Base-by-base conservation (phyloP, 1,140 invertebrate genomes). In the Pseudomyrmex gracilis region DNA sequence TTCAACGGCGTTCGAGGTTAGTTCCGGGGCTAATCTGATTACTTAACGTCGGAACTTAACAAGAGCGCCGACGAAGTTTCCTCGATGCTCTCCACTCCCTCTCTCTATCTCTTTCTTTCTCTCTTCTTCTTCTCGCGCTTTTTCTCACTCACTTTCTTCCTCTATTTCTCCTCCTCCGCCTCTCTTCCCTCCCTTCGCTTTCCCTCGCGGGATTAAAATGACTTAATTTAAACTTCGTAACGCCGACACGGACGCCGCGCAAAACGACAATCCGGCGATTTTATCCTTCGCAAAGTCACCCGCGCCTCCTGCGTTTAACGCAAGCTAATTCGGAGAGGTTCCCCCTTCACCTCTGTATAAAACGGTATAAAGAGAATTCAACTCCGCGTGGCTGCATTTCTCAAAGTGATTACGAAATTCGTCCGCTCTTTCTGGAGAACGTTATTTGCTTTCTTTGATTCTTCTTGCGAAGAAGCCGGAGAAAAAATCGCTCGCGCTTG, bases 211-310 rank as follows among this genome's bases (percentile, higher is more conserved):
- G 86, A 87, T 87, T 87, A 87, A 87, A 87, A 87, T 83, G 84
- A 87, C 84, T 87, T 87, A 87, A 87, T 87, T 87, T 87, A 87
- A 87, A 87, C 55, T 87, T 85, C 68, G 51, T 83, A 76, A 76
- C 84, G 17, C 80, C 71, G n/a, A 71, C 57, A 34, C 73, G 70
- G 24, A 43, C 60, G 74, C 70, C 82, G 64, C 61, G 55, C 77
- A 70, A 61, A 84, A 74, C 71, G 85, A 71, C 76, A 73, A 85
- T 85, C 84, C 67, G 61, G 51, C 66, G 70, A 83, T 85, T 85
- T 84, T 82, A 84, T 84, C 83, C 82, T 78, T 80, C 61, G 78
- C 77, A 73, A 74, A 83, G 84, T 63, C 84, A 85, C 70, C 22
- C 77, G 71, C 64, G 49, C 73, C 55, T 24, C 83, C 83, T 74